A percentile compares a stretch with the other conserved stretches of the same genome.
Evolutionary conservation across 2,888 invertebrate species (phyloP).

Genomic region (Archips xylosteana): DNA sequence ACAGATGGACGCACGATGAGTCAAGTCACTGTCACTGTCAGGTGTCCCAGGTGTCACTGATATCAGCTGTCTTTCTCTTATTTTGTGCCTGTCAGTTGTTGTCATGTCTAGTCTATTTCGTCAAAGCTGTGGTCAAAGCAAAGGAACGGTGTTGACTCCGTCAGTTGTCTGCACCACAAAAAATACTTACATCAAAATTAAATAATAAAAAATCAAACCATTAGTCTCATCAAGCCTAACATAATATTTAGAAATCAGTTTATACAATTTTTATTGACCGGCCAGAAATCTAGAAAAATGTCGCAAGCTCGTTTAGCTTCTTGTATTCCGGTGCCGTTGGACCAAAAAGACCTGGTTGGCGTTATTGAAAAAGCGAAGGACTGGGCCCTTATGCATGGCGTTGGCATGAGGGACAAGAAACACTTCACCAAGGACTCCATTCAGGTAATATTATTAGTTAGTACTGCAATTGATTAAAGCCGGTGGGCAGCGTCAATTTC

Average conservation of each 20-base stretch:
- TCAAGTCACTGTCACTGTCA: no score
- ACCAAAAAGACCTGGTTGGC: slow-evolving; percentile 86
- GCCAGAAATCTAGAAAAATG: slow-evolving; percentile 56
- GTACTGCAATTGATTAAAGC: not conserved
- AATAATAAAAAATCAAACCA: not conserved
- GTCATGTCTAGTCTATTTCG: not conserved
- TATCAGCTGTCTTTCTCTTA: not conserved
- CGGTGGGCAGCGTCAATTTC: not conserved
- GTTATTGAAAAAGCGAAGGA: slow-evolving; percentile 91
- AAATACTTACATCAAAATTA: not conserved
- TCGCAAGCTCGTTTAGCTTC: slow-evolving; percentile 81
- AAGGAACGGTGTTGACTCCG: not conserved
- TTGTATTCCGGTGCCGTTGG: slow-evolving; percentile 89
- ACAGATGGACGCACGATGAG: no score
- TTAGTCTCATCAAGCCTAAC: not conserved
- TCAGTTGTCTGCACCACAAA: not conserved
- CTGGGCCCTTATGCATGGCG: slow-evolving; percentile 94
- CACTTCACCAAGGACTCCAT: slow-evolving; percentile 89
- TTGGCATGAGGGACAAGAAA: slow-evolving; percentile 90
- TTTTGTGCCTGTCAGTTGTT: not conserved
- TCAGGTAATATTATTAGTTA: slow-evolving; percentile 68
- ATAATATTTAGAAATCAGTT: not conserved
- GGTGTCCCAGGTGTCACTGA: no score
- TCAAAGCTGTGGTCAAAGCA: not conserved
- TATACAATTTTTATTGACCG: slow-evolving; percentile 2